Evolutionary conservation across 53 echinoderm and acorn worm genomes (phyloP).

Genomic region (Echinarachnius parma): DNA sequence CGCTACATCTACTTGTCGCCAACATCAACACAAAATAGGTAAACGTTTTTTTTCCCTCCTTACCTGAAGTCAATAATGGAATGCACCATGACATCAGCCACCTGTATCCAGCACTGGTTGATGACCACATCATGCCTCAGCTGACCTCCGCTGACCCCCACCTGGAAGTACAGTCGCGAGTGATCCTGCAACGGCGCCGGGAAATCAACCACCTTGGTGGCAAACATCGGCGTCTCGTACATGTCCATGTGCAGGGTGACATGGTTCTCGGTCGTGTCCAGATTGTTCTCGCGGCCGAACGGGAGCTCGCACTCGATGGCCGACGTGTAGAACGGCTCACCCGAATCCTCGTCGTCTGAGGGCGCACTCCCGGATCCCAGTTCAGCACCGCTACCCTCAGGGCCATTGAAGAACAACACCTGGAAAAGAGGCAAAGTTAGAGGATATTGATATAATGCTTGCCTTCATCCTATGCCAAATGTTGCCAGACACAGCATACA

Average conservation of each 20-base stretch:
- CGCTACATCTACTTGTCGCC: too few relatives aligned
- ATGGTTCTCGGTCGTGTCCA: slow-evolving; percentile 5
- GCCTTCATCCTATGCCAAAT: too few relatives aligned
- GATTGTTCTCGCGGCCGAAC: not conserved
- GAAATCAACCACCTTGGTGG: slow-evolving; percentile 11
- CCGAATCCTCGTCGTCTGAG: slow-evolving; percentile 8
- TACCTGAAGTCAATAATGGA: slow-evolving; percentile 27
- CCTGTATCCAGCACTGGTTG: slow-evolving; percentile 39
- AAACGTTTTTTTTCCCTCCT: not conserved
- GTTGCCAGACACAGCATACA: too few relatives aligned
- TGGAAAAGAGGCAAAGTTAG: too few relatives aligned
- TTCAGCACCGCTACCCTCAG: slow-evolving; percentile 15
- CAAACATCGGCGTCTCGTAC: slow-evolving; percentile 21
- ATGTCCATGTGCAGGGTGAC: slow-evolving; percentile 34
- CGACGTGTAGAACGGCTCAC: slow-evolving; percentile 14
- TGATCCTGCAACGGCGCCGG: slow-evolving; percentile 12
- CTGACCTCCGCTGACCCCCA: slow-evolving; percentile 33
- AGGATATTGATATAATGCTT: too few relatives aligned
- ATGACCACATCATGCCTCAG: slow-evolving; percentile 19
- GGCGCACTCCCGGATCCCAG: slow-evolving; percentile 1
- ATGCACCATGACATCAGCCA: slow-evolving; percentile 8
- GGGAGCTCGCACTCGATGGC: slow-evolving; percentile 24
- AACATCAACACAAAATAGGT: not conserved
- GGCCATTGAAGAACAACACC: slow-evolving; percentile 34
- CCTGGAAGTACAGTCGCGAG: slow-evolving; percentile 30